phyloP scores from a whole-genome alignment of 2,888 invertebrate genomes.

The Eupithecia centaureata region DNA sequence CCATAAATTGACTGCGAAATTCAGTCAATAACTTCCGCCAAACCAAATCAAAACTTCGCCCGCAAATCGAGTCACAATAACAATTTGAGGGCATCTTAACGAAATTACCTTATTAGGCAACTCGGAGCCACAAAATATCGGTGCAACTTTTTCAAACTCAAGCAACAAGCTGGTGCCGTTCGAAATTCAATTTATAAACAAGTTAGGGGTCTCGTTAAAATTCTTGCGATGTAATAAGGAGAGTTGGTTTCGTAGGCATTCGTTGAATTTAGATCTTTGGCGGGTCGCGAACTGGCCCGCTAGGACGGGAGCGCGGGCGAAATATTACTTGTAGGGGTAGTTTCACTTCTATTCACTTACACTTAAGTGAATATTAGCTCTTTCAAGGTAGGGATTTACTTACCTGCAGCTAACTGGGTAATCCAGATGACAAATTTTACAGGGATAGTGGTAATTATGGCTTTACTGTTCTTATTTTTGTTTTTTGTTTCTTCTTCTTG shows the following conservation, averaged over 20 bases:
- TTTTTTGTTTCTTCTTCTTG: too few relatives aligned
- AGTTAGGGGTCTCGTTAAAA: constrained; percentile 81
- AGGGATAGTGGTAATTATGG: too few relatives aligned
- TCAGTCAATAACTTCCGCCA: constrained; percentile 10
- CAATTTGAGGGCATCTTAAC: constrained; percentile 54
- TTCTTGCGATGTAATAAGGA: constrained; percentile 79
- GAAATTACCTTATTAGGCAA: constrained; percentile 58
- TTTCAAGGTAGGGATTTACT: background rate
- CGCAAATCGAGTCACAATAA: constrained; percentile 46
- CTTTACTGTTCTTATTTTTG: too few relatives aligned
- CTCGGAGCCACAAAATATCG: constrained; percentile 60
- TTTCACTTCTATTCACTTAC: background rate
- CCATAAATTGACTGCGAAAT: background rate
- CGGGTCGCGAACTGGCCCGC: constrained; percentile 7
- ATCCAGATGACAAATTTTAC: too few relatives aligned
- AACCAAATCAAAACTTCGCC: constrained; percentile 31
- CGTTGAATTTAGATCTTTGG: constrained; percentile 57
- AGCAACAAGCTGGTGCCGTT: constrained; percentile 73
- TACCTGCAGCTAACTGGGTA: background rate
- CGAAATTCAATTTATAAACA: constrained; percentile 82
- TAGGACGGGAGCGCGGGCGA: background rate
- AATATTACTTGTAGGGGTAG: background rate
- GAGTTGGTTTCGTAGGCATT: constrained; percentile 60
- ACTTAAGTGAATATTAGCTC: background rate
- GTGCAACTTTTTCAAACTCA: constrained; percentile 73